phyloP scores from a whole-genome alignment of 1,140 invertebrate species.

The Lutraria rhynchaena region DNA sequence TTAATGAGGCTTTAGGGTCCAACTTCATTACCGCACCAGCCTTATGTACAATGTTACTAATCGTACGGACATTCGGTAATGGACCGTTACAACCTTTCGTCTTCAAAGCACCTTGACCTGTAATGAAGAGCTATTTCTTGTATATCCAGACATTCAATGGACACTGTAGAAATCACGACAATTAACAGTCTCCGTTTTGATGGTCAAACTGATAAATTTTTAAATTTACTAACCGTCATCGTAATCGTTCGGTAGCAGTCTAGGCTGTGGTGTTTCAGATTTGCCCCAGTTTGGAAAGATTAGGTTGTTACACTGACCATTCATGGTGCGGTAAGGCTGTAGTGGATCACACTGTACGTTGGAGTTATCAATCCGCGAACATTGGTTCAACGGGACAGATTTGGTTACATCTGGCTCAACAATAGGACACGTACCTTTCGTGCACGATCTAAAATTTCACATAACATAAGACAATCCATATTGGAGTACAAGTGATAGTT shows the following conservation, averaged over 20 bases:
- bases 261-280: not conserved
- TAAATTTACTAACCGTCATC: constrained; percentile 15
- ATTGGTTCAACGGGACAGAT: not conserved
- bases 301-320: constrained; percentile 51
- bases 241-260: constrained; percentile 21
- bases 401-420: not conserved
- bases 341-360: not conserved
- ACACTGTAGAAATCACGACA: too few relatives aligned
- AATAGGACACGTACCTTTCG: not conserved
- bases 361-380: not conserved
- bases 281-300: constrained; percentile 17
- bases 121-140: too few relatives aligned
- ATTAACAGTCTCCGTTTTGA: too few relatives aligned
- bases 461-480: too few relatives aligned
- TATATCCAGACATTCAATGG: too few relatives aligned
- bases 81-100: constrained; percentile 33
- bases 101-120: too few relatives aligned
- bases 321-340: constrained; percentile 11
- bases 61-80: constrained; percentile 34
- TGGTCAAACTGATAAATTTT: too few relatives aligned
- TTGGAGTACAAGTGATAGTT: too few relatives aligned
- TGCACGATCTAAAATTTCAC: not conserved
- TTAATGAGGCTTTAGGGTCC: not conserved
- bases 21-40: not conserved
- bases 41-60: constrained; percentile 44